These are phyloP conservation scores for Rhogogaster chlorosoma DNA, from an alignment of 2,888 invertebrate species.

Conservation along the genomic window DNA sequence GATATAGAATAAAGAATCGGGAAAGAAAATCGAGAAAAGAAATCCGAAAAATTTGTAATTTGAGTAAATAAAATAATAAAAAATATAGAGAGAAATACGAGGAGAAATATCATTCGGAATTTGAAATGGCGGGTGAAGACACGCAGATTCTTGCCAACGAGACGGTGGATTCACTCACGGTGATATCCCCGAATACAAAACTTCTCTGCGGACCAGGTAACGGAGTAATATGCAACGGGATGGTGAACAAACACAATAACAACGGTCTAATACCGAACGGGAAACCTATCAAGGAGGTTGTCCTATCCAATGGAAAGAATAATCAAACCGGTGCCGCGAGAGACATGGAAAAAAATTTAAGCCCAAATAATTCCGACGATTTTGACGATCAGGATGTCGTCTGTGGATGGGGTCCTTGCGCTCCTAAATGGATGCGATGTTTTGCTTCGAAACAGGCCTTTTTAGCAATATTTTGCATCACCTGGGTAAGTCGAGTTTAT, in stretches of 20 bases:
- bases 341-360: conserved; percentile 61
- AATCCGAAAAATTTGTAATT: no score
- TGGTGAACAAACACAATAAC: conserved; percentile 67
- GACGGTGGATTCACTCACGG: conserved; percentile 69
- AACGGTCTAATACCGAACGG: conserved; percentile 72
- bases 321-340: conserved; percentile 63
- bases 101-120: neutral
- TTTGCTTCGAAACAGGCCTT: conserved; percentile 94
- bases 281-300: conserved; percentile 68
- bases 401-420: conserved; percentile 84
- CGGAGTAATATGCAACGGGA: conserved; percentile 66
- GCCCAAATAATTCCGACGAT: neutral
- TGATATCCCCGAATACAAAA: conserved; percentile 67
- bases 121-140: conserved; percentile 72
- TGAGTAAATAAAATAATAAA: neutral
- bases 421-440: conserved; percentile 87
- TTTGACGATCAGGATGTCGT: conserved; percentile 72
- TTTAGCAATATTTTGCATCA: conserved; percentile 92
- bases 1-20: neutral
- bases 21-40: neutral
- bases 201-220: conserved; percentile 71
- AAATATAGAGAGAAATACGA: conserved; percentile 25
- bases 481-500: conserved; percentile 83
- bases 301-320: conserved; percentile 71
- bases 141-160: conserved; percentile 71